Evolutionary conservation across 2,797 vertebrate genomes (phyloP), one percentile per base, ranked within the genome.

Genomic region (Etheostoma nigrum): DNA sequence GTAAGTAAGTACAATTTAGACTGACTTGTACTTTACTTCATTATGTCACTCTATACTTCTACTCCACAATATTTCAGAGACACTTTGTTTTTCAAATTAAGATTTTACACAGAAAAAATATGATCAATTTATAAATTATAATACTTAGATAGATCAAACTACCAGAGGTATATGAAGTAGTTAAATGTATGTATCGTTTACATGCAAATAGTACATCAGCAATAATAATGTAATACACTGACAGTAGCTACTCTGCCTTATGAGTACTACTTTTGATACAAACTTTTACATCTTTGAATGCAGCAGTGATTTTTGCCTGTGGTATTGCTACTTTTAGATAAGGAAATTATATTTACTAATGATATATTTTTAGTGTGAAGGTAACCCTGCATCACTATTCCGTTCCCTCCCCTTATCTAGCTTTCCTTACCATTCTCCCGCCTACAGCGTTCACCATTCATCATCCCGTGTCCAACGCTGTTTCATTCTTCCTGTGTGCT

Each of bases 401-500:
- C 64, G 68, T 74, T 48, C 55, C 75, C 54, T 69, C 23, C 23
- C 49, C 59, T 83, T 76, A 76, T 86, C 47, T 23, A 6, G 74
- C 65, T 76, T 80, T 82, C 69, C 62, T 69, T 67, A 45, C 77
- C 59, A 58, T 54, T 44, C 74, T 87, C 67, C 79, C 27, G 53
- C 80, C 76, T 52, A 13, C 74, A 69, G 78, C 40, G 54, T 64
- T 74, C 72, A 72, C 79, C 90, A 81, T 85, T 77, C 81, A 79
- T 91, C 86, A 82, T 74, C 63, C 72, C 9, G 67, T 61, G 60
- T 33, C 65, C 19, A 60, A 59, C 74, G 25, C 61, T 6, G 12
- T 81, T 80, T 89, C 79, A 73, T 81, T 80, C 81, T 66, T 40
- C 33, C 74, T 66, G 68, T 83, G 74, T 78, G 47, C 79, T 76